A percentile compares a stretch with the other conserved stretches of the same genome.
Conservation (phyloP, 2,797 vertebrate genomes). For the Propithecus perrieri region DNA sequence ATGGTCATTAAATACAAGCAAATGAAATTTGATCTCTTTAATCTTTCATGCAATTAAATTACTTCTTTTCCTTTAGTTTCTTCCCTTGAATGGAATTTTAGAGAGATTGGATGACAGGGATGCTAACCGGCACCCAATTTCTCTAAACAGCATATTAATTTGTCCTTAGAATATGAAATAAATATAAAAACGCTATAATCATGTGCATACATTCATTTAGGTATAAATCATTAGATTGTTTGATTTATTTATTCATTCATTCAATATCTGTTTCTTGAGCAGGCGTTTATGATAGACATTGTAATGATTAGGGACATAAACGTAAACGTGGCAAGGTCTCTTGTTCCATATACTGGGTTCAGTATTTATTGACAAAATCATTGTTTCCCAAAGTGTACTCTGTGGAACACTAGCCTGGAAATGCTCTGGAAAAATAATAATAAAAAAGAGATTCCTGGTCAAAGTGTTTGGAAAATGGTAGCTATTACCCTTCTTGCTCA, state of each 20-base stretch:
- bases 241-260: not conserved
- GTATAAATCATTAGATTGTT: not conserved
- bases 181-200: constrained; percentile 20
- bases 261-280: not conserved
- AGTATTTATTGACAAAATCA: constrained; percentile 1
- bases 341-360: not conserved
- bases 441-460: not conserved
- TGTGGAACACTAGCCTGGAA: not conserved
- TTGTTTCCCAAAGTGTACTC: constrained; percentile 44
- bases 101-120: not conserved
- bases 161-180: constrained; percentile 5
- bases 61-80: constrained; percentile 30
- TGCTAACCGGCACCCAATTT: not conserved
- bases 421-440: not conserved
- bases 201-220: not conserved
- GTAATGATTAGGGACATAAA: constrained; percentile 2
- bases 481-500: not conserved
- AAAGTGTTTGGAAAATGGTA: constrained; percentile 49
- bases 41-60: constrained; percentile 48
- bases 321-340: not conserved
- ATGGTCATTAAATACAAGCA: not conserved
- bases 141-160: not conserved
- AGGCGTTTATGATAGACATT: not conserved
- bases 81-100: constrained; percentile 45
- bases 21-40: constrained; percentile 43